phyloP scores from a whole-genome alignment of 2,113 vertebrate species.

The Hemiprocne comata region DNA sequence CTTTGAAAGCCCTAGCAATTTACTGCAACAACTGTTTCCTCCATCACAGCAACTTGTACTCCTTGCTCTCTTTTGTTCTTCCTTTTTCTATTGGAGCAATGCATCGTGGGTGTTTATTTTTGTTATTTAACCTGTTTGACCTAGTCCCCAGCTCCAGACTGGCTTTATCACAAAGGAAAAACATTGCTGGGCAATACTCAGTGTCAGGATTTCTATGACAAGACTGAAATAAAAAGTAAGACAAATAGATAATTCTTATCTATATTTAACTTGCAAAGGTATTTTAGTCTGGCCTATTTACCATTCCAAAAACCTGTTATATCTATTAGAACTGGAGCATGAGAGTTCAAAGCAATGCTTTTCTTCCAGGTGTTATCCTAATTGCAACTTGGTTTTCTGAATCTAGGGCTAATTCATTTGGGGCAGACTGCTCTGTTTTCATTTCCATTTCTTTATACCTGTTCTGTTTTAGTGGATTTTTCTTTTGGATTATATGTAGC shows the following conservation, averaged over 20 bases:
- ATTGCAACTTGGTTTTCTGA: neutral
- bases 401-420: neutral
- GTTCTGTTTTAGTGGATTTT: neutral
- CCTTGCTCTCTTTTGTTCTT: neutral
- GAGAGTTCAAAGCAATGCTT: neutral
- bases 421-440: neutral
- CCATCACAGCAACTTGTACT: neutral
- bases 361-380: neutral
- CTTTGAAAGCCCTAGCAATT: conserved; percentile 17
- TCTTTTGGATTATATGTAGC: neutral
- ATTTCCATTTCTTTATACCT: neutral
- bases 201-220: neutral
- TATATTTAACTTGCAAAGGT: neutral
- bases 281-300: neutral
- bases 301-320: neutral
- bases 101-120: neutral
- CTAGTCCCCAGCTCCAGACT: neutral
- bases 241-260: neutral
- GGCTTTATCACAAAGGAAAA: neutral
- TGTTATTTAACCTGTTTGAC: neutral
- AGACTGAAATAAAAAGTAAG: neutral
- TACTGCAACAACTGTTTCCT: neutral
- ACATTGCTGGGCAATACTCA: neutral
- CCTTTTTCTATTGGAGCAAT: neutral
- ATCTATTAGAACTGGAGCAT: neutral